Evolutionary conservation across 2,797 vertebrate species (phyloP).

Genomic region (Lutra lutra): DNA sequence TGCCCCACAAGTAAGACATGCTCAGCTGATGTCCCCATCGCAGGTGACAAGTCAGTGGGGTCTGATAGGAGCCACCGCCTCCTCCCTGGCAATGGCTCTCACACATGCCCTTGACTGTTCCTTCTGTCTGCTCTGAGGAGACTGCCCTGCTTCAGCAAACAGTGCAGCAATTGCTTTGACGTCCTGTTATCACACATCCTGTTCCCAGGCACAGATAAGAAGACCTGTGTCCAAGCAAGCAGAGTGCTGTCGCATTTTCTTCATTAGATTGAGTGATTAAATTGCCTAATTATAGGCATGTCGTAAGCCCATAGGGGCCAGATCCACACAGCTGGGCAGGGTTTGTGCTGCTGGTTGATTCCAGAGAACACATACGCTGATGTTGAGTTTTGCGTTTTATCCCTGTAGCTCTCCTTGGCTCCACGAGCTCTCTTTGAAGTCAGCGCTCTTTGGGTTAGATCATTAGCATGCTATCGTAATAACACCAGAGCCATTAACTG

Average conservation of each 20-base stretch:
- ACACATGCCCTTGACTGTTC: neutral
- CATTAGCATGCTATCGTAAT: neutral
- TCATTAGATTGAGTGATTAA: neutral
- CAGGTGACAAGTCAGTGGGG: neutral
- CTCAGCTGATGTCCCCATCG: neutral
- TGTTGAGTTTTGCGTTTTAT: neutral
- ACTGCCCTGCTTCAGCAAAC: conserved; percentile 13
- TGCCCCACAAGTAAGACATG: neutral
- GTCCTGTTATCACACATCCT: conserved; percentile 17
- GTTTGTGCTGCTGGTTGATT: neutral
- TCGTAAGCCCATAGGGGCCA: neutral
- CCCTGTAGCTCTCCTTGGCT: neutral
- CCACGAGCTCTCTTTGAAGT: neutral
- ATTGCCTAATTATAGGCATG: neutral
- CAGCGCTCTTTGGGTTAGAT: neutral
- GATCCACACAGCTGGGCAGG: neutral
- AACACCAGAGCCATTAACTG: neutral
- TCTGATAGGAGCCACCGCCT: neutral
- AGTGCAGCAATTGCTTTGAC: conserved; percentile 43
- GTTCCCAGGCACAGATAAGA: neutral
- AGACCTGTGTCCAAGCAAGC: neutral
- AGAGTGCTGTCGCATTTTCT: neutral
- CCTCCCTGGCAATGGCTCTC: neutral
- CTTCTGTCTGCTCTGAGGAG: neutral
- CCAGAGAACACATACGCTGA: neutral